phyloP scores from a whole-genome alignment of 2,888 invertebrate species.

The Andrena marginata region DNA sequence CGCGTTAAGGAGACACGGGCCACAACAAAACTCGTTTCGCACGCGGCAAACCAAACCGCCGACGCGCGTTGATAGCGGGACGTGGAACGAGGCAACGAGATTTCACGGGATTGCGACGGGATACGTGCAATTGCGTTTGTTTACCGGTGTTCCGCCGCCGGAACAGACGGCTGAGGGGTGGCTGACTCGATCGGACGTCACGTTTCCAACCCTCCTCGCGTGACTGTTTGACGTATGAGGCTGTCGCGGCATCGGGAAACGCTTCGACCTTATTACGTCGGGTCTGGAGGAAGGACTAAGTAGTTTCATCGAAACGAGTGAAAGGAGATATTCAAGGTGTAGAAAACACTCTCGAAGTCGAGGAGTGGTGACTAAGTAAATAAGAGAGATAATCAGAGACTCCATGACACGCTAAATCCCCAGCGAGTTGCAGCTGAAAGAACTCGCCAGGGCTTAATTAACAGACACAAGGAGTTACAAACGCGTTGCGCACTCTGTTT shows the following conservation, averaged over 20 bases:
- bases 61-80: constrained; percentile 45
- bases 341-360: no score
- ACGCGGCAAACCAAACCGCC: constrained; percentile 29
- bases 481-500: constrained; percentile 12
- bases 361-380: not conserved
- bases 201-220: not conserved
- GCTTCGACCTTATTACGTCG: no score
- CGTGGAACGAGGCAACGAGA: constrained; percentile 48
- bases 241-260: no score
- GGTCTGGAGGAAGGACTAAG: no score
- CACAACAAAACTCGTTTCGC: constrained; percentile 55
- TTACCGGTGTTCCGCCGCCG: constrained; percentile 2
- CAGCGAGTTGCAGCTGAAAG: not conserved
- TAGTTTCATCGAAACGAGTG: no score
- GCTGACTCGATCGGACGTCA: not conserved
- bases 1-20: constrained; percentile 47
- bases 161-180: no score
- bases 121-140: constrained; percentile 38
- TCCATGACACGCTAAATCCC: constrained; percentile 21
- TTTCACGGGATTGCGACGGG: constrained; percentile 36
- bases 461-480: constrained; percentile 28
- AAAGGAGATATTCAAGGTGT: no score
- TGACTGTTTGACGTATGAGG: no score
- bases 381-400: constrained; percentile 9
- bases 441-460: constrained; percentile 34